Evolutionary conservation across 2,113 vertebrate species (phyloP).

Genomic region (Catharus minimus): DNA sequence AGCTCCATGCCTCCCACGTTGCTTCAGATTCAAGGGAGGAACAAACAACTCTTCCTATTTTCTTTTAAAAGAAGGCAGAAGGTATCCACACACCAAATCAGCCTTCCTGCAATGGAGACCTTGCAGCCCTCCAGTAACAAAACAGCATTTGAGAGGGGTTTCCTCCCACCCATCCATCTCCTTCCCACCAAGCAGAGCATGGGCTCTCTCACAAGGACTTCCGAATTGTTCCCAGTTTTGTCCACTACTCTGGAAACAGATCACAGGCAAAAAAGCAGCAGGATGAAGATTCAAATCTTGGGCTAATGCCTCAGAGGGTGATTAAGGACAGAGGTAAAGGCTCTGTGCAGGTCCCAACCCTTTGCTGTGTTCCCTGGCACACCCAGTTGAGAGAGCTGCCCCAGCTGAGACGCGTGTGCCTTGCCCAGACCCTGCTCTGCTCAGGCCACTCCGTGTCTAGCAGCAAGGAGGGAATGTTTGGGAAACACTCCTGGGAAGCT

Average conservation of each 20-base stretch:
- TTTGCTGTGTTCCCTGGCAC: neutral
- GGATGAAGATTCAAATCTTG: neutral
- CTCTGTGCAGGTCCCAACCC: neutral
- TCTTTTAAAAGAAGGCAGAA: neutral
- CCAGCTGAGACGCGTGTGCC: neutral
- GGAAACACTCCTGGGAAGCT: neutral
- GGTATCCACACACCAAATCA: neutral
- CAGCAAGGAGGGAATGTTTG: neutral
- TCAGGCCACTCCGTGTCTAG: neutral
- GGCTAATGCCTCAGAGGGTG: neutral
- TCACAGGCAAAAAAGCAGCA: neutral
- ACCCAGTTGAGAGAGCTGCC: neutral
- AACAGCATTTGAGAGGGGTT: constrained; percentile 6
- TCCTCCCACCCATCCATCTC: constrained; percentile 27
- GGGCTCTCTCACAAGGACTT: neutral
- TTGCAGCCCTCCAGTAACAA: neutral
- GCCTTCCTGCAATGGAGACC: neutral
- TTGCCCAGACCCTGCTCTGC: neutral
- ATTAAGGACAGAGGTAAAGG: neutral
- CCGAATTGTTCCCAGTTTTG: neutral
- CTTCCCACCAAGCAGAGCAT: neutral
- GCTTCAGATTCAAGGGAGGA: neutral
- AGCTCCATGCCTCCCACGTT: neutral
- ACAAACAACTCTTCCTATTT: neutral
- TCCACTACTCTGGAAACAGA: neutral